These are phyloP conservation scores for Arizona elegans DNA, from an alignment of 2,113 vertebrate genomes.

Conservation along the genomic window DNA sequence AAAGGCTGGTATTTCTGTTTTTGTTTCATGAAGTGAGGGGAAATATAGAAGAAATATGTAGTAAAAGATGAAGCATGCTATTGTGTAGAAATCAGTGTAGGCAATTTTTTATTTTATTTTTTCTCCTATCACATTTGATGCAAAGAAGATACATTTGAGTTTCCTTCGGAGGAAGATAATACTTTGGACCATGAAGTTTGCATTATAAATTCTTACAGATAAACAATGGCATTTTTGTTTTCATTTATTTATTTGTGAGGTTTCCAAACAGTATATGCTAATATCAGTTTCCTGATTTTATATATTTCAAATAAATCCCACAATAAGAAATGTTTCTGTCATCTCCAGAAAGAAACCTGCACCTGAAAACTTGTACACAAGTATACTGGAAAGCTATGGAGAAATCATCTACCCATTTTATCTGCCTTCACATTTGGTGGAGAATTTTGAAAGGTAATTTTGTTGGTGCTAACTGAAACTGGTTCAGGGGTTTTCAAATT, in stretches of 20 bases:
- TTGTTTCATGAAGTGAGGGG: not conserved
- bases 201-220: not conserved
- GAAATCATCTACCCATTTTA: not conserved
- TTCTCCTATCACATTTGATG: not conserved
- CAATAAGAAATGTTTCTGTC: not conserved
- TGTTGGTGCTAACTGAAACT: not conserved
- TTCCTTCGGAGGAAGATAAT: not conserved
- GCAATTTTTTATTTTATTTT: not conserved
- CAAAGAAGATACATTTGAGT: not conserved
- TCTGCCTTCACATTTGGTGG: not conserved
- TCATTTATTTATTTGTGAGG: not conserved
- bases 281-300: not conserved
- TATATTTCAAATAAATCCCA: not conserved
- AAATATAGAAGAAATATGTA: not conserved
- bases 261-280: not conserved
- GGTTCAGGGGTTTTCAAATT: not conserved
- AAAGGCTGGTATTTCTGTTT: not conserved
- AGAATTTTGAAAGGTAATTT: not conserved
- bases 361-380: not conserved
- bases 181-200: not conserved
- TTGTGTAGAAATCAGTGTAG: not conserved
- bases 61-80: not conserved
- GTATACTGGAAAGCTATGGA: not conserved
- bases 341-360: not conserved
- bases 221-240: not conserved